These are phyloP conservation scores for Morelia viridis DNA, from an alignment of 2,797 vertebrate genomes.

Conservation along the genomic window DNA sequence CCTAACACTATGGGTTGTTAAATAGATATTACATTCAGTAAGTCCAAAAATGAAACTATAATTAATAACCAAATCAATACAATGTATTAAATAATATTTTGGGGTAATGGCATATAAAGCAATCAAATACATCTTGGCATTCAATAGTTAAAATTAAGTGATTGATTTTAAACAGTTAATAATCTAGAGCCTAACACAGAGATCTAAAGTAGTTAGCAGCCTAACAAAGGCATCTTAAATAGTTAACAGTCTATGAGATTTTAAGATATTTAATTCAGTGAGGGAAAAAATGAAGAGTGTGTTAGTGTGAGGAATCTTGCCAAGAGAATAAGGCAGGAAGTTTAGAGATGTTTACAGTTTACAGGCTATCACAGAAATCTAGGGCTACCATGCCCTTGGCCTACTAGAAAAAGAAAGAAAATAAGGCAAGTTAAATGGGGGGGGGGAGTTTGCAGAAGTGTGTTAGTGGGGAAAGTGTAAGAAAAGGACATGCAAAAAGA, in stretches of 20 bases:
- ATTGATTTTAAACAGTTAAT: neutral
- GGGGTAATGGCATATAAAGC: neutral
- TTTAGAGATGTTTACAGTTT: neutral
- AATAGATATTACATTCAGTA: neutral
- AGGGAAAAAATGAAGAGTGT: neutral
- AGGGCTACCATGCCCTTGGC: neutral
- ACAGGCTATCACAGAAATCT: neutral
- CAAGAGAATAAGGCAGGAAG: neutral
- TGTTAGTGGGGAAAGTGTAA: too few species aligned
- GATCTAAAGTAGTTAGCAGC: neutral
- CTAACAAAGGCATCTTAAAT: neutral
- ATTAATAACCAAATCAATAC: neutral
- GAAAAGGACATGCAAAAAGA: too few species aligned
- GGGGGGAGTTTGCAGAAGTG: too few species aligned
- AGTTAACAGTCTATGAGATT: neutral
- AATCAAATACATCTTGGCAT: neutral
- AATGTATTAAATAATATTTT: neutral
- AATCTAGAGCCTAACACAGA: neutral
- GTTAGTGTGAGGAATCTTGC: neutral
- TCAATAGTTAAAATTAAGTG: neutral
- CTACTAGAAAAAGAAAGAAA: too few species aligned
- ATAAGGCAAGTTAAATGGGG: too few species aligned
- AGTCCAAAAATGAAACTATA: neutral
- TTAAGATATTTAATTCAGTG: neutral
- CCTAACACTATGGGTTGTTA: neutral